Conservation (phyloP, 2,888 invertebrate genomes). For the Papilio elwesi region DNA sequence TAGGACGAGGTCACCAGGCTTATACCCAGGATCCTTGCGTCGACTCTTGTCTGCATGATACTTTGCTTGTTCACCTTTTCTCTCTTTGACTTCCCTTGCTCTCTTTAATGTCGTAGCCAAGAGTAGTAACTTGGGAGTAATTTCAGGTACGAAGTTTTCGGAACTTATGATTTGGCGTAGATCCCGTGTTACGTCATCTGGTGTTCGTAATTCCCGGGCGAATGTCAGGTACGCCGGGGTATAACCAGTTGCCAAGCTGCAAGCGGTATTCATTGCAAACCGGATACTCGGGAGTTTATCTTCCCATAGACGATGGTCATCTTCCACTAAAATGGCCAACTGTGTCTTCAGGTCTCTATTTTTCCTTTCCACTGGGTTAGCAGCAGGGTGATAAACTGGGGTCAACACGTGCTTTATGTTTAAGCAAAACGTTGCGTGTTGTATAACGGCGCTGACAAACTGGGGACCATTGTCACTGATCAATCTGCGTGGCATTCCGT, state of each 20-base stretch:
- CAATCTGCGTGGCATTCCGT: not conserved
- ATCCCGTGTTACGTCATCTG: constrained; percentile 18
- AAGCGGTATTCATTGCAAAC: constrained; percentile 43
- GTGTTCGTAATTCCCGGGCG: constrained; percentile 35
- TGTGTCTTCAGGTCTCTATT: constrained; percentile 47
- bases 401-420: constrained; percentile 3
- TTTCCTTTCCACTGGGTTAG: constrained; percentile 55
- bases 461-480: not conserved
- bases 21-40: no score
- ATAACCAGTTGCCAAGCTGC: not conserved
- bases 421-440: not conserved
- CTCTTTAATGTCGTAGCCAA: not conserved
- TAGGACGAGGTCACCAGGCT: no score
- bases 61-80: no score
- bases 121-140: constrained; percentile 10
- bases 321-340: constrained; percentile 42
- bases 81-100: not conserved
- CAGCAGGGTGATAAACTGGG: constrained; percentile 51
- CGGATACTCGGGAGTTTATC: constrained; percentile 40
- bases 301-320: constrained; percentile 46
- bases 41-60: no score
- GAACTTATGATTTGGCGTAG: not conserved
- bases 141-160: constrained; percentile 22
- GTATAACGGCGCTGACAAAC: not conserved
- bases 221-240: constrained; percentile 39